phyloP scores from a whole-genome alignment of 35 echinoderm and acorn worm genomes.

The Lytechinus variegatus region DNA sequence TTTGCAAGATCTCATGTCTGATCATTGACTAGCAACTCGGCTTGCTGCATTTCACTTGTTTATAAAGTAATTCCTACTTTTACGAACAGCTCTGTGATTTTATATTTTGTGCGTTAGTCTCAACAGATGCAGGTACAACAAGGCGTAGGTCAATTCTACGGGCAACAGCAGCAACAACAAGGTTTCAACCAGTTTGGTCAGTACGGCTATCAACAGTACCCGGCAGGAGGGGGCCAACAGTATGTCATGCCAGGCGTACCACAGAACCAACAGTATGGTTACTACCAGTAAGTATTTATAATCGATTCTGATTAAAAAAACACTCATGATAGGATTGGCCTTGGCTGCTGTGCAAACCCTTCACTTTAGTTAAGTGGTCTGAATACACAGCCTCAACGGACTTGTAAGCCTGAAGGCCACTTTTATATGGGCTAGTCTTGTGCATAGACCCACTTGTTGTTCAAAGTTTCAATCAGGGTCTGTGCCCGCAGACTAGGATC shows the following conservation, averaged over 20 bases:
- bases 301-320: too few relatives aligned
- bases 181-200: conserved; percentile 21
- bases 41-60: too few relatives aligned
- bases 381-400: too few relatives aligned
- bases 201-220: conserved; percentile 39
- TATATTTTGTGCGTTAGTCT: background rate
- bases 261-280: conserved; percentile 29
- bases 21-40: too few relatives aligned
- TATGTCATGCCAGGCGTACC: background rate
- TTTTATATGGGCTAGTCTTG: too few relatives aligned
- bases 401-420: too few relatives aligned
- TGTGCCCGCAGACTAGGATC: too few relatives aligned
- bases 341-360: background rate
- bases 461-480: too few relatives aligned
- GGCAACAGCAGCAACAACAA: conserved; percentile 16
- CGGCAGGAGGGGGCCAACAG: background rate
- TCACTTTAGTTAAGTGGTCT: background rate
- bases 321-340: background rate
- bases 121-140: conserved; percentile 42
- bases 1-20: too few relatives aligned
- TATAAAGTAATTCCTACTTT: too few relatives aligned
- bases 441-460: too few relatives aligned
- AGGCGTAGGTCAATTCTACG: conserved; percentile 19
- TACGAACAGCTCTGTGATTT: too few relatives aligned
- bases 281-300: conserved; percentile 29